These are phyloP conservation scores for Hirundichthys speculiger DNA, from an alignment of 2,113 vertebrate species.

Conservation along the genomic window DNA sequence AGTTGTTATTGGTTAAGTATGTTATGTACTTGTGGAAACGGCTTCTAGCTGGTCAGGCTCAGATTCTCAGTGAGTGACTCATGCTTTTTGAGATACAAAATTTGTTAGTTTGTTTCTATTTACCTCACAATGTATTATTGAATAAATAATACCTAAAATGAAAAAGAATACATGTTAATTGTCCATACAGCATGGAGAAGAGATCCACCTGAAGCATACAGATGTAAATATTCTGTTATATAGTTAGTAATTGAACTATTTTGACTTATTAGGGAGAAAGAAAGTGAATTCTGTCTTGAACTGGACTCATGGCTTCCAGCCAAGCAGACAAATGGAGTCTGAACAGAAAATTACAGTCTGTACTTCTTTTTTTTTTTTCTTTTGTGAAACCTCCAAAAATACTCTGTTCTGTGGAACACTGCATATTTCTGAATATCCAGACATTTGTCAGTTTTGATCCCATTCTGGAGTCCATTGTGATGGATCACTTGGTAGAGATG, in stretches of 20 bases:
- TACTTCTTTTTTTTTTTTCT: not conserved
- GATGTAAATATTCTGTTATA: not conserved
- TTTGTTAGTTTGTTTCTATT: not conserved
- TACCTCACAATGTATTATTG: not conserved
- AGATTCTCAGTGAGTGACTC: not conserved
- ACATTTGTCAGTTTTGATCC: not conserved
- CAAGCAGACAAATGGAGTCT: constrained; percentile 3
- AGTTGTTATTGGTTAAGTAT: too few species aligned
- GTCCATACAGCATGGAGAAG: not conserved
- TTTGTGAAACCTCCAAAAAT: constrained; percentile 27
- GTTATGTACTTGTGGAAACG: too few species aligned
- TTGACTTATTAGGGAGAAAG: not conserved
- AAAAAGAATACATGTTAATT: too few species aligned
- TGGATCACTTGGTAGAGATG: too few species aligned
- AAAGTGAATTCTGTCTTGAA: not conserved
- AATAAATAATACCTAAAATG: not conserved
- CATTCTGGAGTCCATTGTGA: not conserved
- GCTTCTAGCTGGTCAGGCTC: not conserved
- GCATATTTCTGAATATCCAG: constrained; percentile 17
- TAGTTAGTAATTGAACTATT: constrained; percentile 8
- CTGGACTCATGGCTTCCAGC: not conserved
- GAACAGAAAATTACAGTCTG: constrained; percentile 34
- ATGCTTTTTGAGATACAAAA: not conserved
- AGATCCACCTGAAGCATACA: not conserved
- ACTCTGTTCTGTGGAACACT: constrained; percentile 8